Evolutionary conservation across 2,797 vertebrate species (phyloP).

Genomic region (Cygnus olor): DNA sequence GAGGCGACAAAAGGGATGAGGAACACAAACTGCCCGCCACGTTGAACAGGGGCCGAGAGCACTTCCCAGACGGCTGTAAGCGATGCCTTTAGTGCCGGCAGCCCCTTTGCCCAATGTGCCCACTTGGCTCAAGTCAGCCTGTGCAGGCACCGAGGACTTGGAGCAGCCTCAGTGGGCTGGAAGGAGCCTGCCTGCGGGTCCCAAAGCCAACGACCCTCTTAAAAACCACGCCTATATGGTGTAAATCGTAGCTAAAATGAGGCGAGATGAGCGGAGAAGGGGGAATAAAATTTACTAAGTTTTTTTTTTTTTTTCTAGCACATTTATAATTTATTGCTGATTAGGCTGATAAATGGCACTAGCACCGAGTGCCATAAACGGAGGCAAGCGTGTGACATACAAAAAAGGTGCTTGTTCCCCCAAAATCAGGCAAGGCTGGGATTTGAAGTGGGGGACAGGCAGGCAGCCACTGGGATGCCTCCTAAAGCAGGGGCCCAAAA

Average conservation of each 20-base stretch:
- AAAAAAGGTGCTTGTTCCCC: rapidly evolving
- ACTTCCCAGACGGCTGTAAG: background rate
- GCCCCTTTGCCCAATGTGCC: background rate
- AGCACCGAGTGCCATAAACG: background rate
- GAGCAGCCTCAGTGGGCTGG: background rate
- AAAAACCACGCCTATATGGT: rapidly evolving
- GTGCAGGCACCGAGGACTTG: background rate
- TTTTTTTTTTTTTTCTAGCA: background rate
- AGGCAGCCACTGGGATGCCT: background rate
- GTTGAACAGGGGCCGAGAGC: rapidly evolving
- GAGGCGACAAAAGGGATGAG: background rate
- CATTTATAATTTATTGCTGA: background rate
- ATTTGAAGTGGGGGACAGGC: background rate
- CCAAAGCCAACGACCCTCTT: background rate
- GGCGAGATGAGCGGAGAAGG: background rate
- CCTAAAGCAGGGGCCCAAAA: background rate
- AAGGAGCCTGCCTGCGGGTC: background rate
- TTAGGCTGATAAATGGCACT: background rate
- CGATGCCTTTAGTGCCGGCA: rapidly evolving
- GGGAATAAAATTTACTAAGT: background rate
- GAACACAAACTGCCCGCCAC: background rate
- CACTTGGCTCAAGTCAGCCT: background rate
- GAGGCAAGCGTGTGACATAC: background rate
- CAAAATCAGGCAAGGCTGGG: rapidly evolving
- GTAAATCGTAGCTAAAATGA: background rate